Evolutionary conservation across 2,888 invertebrate genomes (phyloP).

Genomic region (Bembecia ichneumoniformis): DNA sequence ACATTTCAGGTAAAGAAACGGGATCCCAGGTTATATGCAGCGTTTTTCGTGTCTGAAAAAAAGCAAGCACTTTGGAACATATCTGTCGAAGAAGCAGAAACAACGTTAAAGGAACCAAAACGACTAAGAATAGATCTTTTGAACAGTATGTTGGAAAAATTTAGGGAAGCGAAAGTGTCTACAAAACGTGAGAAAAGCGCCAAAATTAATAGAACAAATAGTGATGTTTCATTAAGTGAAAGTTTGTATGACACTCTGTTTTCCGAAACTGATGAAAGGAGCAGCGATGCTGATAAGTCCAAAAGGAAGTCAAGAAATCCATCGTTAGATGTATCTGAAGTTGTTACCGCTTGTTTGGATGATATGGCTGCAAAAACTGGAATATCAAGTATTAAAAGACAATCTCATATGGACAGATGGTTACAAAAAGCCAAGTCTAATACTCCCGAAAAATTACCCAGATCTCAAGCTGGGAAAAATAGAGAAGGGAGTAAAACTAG

Average conservation of each 20-base stretch:
- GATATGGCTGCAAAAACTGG: constrained; percentile 66
- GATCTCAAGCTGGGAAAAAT: constrained; percentile 6
- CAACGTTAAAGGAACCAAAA: constrained; percentile 68
- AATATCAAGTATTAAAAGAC: constrained; percentile 58
- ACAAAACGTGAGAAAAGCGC: constrained; percentile 35
- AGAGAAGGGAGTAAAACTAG: constrained; percentile 22
- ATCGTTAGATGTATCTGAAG: constrained; percentile 57
- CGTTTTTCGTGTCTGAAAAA: constrained; percentile 67
- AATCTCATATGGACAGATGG: constrained; percentile 69
- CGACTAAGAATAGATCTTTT: constrained; percentile 72
- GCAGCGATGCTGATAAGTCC: constrained; percentile 40
- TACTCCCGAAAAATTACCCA: constrained; percentile 50
- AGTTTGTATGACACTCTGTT: constrained; percentile 61
- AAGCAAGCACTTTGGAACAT: constrained; percentile 76
- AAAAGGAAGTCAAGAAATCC: constrained; percentile 38
- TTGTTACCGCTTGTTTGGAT: constrained; percentile 62
- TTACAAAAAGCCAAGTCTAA: constrained; percentile 65
- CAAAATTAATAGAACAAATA: constrained; percentile 48
- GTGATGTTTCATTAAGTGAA: constrained; percentile 61
- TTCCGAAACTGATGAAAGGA: constrained; percentile 49
- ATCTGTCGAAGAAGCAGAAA: constrained; percentile 84
- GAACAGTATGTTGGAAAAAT: constrained; percentile 41
- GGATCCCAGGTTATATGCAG: constrained; percentile 63
- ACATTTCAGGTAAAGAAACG: constrained; percentile 65
- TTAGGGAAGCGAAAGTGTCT: constrained; percentile 26